These are phyloP conservation scores for Malacoraja senta DNA, from an alignment of 2,797 vertebrate species.

Conservation along the genomic window DNA sequence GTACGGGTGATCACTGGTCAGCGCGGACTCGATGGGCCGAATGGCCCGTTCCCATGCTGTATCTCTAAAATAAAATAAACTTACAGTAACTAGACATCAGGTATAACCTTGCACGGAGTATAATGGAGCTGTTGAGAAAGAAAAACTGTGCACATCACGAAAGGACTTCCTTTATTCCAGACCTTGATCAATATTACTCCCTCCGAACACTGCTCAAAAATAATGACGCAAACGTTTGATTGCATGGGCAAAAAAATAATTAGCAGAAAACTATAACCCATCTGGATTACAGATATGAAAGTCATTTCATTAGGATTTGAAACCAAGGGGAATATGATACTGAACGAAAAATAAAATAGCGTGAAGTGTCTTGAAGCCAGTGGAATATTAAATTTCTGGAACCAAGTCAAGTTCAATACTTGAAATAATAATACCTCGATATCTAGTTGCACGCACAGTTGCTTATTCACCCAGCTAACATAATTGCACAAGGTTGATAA, in stretches of 20 bases:
- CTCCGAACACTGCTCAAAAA: background rate
- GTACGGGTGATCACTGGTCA: no score
- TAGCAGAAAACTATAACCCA: background rate
- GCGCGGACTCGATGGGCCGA: no score
- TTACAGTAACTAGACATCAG: background rate
- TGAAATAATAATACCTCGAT: background rate
- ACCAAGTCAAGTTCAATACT: background rate
- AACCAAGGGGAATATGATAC: background rate
- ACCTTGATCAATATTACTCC: background rate
- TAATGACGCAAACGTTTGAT: background rate
- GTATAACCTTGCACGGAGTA: background rate
- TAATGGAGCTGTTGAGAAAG: background rate
- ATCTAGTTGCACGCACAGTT: background rate
- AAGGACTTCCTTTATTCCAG: background rate
- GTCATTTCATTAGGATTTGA: background rate
- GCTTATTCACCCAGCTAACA: background rate
- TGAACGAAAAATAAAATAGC: background rate
- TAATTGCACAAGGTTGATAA: background rate
- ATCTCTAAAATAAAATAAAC: no score
- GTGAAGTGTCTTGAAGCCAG: constrained; percentile 7
- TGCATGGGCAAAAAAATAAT: background rate
- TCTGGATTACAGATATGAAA: background rate
- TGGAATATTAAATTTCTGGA: constrained; percentile 27
- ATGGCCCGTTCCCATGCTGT: no score
- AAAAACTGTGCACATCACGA: background rate